Base-by-base conservation (phyloP, 2,797 vertebrate genomes). In the Anisognathus igniventris region DNA sequence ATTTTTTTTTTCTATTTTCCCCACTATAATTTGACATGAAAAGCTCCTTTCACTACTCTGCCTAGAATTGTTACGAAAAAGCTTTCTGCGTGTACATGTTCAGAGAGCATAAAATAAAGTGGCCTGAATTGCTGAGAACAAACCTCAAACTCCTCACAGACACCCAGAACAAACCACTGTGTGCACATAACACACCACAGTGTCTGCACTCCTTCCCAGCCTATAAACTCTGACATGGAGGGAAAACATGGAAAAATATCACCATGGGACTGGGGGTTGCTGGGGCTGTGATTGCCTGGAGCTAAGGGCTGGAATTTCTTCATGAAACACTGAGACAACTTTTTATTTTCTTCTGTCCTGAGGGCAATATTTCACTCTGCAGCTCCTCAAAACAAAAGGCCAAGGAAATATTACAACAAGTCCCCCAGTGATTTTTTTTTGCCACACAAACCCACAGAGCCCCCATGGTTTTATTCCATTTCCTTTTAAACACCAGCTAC, bases 281-380 rank as follows among this genome's bases (percentile, higher is more conserved):
- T 51, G 65, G 90, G 66, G 35, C 51, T 87, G 12, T 61, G 68
- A 76, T 51, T 86, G 79, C 86, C 92, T 85, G 74, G 18, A 84
- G 88, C 73, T 62, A 74, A 86, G 79, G 44, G 39, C 51, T 80
- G 75, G 72, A 85, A 70, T 75, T 83, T 90, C 70, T 48, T 71
- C 45, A 11, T 35, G 10, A 65, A 68, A 45, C 39, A 42, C 60
- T 40, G 19, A 90, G 53, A 20, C 25, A 51, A 28, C 12, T 37
- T 61, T 75, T 74, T 53, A 20, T 24, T 13, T 10, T 22, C 24
- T 42, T 19, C 22, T 93, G 3, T 79, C 73, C 76, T 64, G 64
- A 83, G 76, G 79, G 82, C 44, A 87, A n/a, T 90, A 86, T 91
- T 96, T 88, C 73, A 78, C 39, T 85, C 66, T 73, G 64, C 60